Evolutionary conservation across 2,797 vertebrate species (phyloP).

Genomic region (Pseudocheirus occidentalis): DNA sequence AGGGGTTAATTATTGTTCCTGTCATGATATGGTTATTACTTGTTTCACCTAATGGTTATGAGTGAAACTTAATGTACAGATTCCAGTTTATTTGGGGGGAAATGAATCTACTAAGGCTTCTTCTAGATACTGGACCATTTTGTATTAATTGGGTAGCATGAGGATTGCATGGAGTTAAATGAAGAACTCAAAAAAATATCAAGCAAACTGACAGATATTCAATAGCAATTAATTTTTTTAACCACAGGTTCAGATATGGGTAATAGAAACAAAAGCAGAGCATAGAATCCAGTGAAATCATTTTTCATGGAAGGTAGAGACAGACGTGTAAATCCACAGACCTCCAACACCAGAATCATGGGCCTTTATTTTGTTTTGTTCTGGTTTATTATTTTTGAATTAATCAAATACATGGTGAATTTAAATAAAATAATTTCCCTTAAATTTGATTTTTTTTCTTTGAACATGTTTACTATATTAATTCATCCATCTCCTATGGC

Average conservation of each 20-base stretch:
- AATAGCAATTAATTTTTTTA: slow-evolving; percentile 52
- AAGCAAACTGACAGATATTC: slow-evolving; percentile 40
- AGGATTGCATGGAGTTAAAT: slow-evolving; percentile 32
- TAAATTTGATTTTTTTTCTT: slow-evolving; percentile 44
- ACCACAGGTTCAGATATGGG: slow-evolving; percentile 41
- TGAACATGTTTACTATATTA: slow-evolving; percentile 46
- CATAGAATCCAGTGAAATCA: slow-evolving; percentile 16
- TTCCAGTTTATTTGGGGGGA: slow-evolving; percentile 32
- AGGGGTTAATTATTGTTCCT: slow-evolving; percentile 12
- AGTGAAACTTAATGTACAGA: slow-evolving; percentile 29
- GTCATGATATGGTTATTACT: slow-evolving; percentile 24
- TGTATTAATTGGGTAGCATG: slow-evolving; percentile 12
- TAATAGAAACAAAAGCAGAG: slow-evolving; percentile 32
- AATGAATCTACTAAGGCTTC: slow-evolving; percentile 18
- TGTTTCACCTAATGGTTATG: slow-evolving; percentile 16
- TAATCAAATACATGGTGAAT: slow-evolving; percentile 28
- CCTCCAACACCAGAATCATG: slow-evolving; percentile 22
- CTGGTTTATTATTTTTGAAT: slow-evolving; percentile 67
- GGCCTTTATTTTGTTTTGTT: slow-evolving; percentile 60
- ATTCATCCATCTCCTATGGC: slow-evolving; percentile 31
- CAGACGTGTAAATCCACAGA: slow-evolving; percentile 24
- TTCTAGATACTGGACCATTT: slow-evolving; percentile 33
- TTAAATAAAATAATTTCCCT: slow-evolving; percentile 60
- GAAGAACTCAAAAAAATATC: slow-evolving; percentile 41
- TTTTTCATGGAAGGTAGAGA: slow-evolving; percentile 51